Evolutionary conservation across 2,797 vertebrate species (phyloP), one percentile per base, ranked within the genome.

Genomic region (Apodemus agrarius): DNA sequence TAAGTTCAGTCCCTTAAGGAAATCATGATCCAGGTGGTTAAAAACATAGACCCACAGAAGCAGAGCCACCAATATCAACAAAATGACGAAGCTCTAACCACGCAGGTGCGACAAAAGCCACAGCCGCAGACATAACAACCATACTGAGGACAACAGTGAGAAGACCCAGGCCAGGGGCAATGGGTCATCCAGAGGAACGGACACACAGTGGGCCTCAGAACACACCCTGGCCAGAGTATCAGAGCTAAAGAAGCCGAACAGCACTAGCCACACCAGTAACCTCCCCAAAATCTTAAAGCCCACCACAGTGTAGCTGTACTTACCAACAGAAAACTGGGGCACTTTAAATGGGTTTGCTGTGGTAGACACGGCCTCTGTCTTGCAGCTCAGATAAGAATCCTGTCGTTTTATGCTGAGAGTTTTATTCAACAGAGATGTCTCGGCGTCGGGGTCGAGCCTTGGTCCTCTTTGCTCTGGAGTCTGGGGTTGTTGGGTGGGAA

Each of bases 271-370:
- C 1, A 54, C 69, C 22, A 49, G 0, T 3, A 5, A 12, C 34
- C n/a, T 59, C 49, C 3, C 52, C 11, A 24, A 78, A 91, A 46
- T 3, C 40, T 31, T 88, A n/a, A 46, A 95, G 78, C 79, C 43
- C 46, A 19, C 7, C 46, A 24, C 52, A 37, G 37, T 4, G 0
- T 7, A 37, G 16, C 57, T 75, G 0, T 0, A 57, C 98, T 98
- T 97, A 99, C 99, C 99, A 69, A 94, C 80, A 24, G 96, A 95
- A 89, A 93, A 98, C 79, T 49, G 88, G 4, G 97, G 96, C 54
- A 95, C 92, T 94, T 96, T 98, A 59, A 98, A 92, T 0, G 94
- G 98, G 82, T 96, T 97, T 8, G 97, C 75, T 34, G 98, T 98
- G 1, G 98, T 97, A 0, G 98, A 98, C 0, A 92, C 11, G 37